A percentile compares a stretch with the other conserved stretches of the same genome.
Conservation (phyloP, 2,797 vertebrate species). For the Argentina silus region DNA sequence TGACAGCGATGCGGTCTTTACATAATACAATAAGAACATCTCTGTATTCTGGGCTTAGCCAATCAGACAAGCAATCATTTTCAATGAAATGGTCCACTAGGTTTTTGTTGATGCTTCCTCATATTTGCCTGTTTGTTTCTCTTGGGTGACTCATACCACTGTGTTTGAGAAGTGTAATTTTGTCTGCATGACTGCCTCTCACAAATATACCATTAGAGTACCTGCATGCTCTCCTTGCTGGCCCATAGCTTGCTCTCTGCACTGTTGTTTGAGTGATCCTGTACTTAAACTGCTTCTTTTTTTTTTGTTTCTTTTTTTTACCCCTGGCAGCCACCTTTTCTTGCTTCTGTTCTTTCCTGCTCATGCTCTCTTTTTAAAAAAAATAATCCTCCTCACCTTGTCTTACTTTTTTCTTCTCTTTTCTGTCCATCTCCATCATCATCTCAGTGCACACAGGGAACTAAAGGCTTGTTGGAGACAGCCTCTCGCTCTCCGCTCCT, state of each 20-base stretch:
- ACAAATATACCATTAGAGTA: not conserved
- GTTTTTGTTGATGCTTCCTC: not conserved
- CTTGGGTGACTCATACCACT: not conserved
- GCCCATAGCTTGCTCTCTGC: not conserved
- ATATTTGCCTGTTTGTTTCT: not conserved
- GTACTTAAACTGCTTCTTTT: not conserved
- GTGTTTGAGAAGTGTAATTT: not conserved
- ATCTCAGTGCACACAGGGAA: slow-evolving; percentile 73
- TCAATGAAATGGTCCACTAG: not conserved
- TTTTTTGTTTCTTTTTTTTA: no score
- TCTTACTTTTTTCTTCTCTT: slow-evolving; percentile 11
- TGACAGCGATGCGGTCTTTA: not conserved
- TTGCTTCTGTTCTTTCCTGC: not conserved
- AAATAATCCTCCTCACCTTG: slow-evolving; percentile 19
- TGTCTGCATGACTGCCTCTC: not conserved
- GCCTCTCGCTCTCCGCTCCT: slow-evolving; percentile 69
- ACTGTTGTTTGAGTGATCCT: not conserved
- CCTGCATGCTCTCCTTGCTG: slow-evolving; percentile 6
- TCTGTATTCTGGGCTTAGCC: not conserved
- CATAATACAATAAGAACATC: not conserved
- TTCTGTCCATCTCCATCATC: not conserved
- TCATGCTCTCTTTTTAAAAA: not conserved
- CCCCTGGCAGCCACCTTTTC: slow-evolving; percentile 2
- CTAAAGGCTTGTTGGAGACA: slow-evolving; percentile 76
- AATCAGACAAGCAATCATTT: no score